These are phyloP conservation scores for Leptinotarsa lineolata DNA, from an alignment of 1,140 invertebrate species.

Conservation along the genomic window DNA sequence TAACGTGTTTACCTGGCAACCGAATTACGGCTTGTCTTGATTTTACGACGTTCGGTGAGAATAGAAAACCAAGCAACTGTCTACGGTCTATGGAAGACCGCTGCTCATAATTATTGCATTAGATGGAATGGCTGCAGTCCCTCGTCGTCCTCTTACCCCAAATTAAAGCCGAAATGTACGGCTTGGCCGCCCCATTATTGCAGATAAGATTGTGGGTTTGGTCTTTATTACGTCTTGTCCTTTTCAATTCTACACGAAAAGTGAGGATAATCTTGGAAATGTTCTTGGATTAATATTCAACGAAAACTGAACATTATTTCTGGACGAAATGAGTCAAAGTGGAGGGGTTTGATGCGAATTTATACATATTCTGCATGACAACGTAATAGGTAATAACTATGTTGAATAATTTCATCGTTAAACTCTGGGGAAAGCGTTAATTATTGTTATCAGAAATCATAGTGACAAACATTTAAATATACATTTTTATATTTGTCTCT, in stretches of 20 bases:
- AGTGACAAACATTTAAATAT: no score
- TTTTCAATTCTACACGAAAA: slow-evolving; percentile 20
- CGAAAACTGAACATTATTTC: background rate
- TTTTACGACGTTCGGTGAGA: slow-evolving; percentile 19
- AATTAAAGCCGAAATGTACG: slow-evolving; percentile 24
- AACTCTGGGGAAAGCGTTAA: no score
- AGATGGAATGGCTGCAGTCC: slow-evolving; percentile 17
- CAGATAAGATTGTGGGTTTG: slow-evolving; percentile 23
- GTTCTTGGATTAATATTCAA: background rate
- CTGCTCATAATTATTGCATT: slow-evolving; percentile 42
- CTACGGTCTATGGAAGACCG: slow-evolving; percentile 29
- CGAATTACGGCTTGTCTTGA: slow-evolving; percentile 15
- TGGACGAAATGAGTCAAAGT: no score
- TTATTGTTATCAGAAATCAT: no score
- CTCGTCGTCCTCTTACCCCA: slow-evolving; percentile 22
- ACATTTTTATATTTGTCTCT: no score
- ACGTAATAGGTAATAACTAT: no score
- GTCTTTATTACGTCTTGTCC: slow-evolving; percentile 22
- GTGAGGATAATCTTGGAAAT: background rate
- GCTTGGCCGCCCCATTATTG: slow-evolving; percentile 17
- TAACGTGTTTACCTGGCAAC: slow-evolving; percentile 27
- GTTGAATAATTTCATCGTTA: no score
- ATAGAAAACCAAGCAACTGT: slow-evolving; percentile 4
- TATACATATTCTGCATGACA: no score
- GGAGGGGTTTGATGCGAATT: no score